Evolutionary conservation across 2,797 vertebrate species (phyloP).

Genomic region (Pterois miles): DNA sequence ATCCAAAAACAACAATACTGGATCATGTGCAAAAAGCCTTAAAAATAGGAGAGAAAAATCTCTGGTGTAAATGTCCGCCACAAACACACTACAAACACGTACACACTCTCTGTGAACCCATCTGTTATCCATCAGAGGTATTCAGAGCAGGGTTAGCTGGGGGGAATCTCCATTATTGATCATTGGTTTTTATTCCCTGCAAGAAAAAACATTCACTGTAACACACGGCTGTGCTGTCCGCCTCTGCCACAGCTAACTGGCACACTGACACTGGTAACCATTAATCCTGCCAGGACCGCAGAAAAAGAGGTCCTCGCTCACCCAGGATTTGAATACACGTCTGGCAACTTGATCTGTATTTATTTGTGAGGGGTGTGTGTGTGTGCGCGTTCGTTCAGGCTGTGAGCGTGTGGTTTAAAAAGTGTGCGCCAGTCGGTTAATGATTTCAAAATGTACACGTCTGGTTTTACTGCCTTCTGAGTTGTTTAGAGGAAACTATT

Average conservation of each 20-base stretch:
- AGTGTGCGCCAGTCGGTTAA: conserved; percentile 14
- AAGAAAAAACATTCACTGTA: conserved; percentile 53
- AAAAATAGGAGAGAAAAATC: conserved; percentile 1
- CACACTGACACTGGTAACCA: conserved; percentile 38
- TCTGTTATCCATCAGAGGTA: conserved; percentile 75
- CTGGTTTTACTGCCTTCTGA: neutral
- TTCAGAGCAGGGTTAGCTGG: conserved; percentile 55
- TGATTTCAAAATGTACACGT: conserved; percentile 39
- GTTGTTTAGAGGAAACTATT: conserved; percentile 18
- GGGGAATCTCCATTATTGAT: conserved; percentile 68
- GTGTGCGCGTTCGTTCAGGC: neutral
- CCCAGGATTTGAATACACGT: conserved; percentile 1
- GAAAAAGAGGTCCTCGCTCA: neutral
- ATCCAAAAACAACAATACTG: conserved; percentile 25
- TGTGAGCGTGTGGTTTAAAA: conserved; percentile 16
- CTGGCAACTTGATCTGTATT: neutral
- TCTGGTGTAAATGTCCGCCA: conserved; percentile 19
- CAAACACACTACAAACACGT: conserved; percentile 21
- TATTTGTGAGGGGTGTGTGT: neutral
- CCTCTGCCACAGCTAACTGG: conserved; percentile 39
- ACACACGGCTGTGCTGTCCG: conserved; percentile 31
- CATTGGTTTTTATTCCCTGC: conserved; percentile 60
- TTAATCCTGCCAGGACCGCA: conserved; percentile 35
- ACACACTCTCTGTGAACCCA: conserved; percentile 50
- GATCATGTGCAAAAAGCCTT: conserved; percentile 15